Base-by-base conservation (phyloP, 2,888 invertebrate genomes). In the Dinocampus coccinellae region DNA sequence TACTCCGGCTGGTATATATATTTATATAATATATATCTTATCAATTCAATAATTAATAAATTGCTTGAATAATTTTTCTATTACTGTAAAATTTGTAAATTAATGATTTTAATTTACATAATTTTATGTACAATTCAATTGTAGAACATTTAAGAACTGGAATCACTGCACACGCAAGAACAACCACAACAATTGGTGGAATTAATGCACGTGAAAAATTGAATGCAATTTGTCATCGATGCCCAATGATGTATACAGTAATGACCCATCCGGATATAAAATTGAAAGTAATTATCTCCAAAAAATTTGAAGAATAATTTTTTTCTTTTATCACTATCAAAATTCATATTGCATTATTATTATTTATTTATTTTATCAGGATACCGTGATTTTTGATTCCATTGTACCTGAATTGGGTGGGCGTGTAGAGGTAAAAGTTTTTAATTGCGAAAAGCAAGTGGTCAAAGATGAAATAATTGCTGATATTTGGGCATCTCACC, bases 341-440 rank as follows among this genome's bases (percentile, higher is more conserved):
- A 47, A 16, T 7, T 16, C 1, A 4, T n/a, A 47, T n/a, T 4
- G n/a, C 16, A n/a, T 16, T 16, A 39, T 39, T 39, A 2, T 3
- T 16, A n/a, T n/a, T n/a, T 1, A 16, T 58, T 63, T 55, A 26
- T 42, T 66, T 60, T 67, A 69, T 36, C 57, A 86, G 86, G 78
- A 77, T 3, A 74, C 71, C 11, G 76, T 78, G 24, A 53, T 86
- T 66, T 79, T 84, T 66, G 76, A 82, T 58, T 53, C 81, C 1
- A 75, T 80, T 34, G 76, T 83, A 52, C 81, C 84, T 9, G 86
- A 85, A 76, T 69, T 87, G 13, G 87, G 86, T 16, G 84, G 85
- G 16, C 77, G 81, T 65, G 52, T 85, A 26, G 77, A 78, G 33
- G 61, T 83, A 1, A 82, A 84, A 70, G 70, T 85, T 13, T 86